Evolutionary conservation across 2,888 invertebrate genomes (phyloP), one percentile per base, ranked within the genome.

Genomic region (Taphrorychus bicolor): DNA sequence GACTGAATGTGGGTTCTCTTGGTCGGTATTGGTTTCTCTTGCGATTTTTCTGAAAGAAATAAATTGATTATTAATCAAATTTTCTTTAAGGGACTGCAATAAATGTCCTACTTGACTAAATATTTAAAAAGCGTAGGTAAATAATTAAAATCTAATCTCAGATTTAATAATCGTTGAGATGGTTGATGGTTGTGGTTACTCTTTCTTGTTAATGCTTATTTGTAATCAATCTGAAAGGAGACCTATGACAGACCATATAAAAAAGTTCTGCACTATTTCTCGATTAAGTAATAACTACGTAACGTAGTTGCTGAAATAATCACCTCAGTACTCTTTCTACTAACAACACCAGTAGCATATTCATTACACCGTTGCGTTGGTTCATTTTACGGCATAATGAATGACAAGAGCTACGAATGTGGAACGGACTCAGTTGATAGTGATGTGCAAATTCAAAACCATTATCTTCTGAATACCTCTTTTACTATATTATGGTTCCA

Each of bases 191-290:
- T 45, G 45, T 17, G 45, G 45, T 45, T 45, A 17, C 16, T 45
- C 17, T 45, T 45, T 45, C 45, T 16, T 45, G 14, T 45, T 45
- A 45, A 45, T 45, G 14, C 14, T 45, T 5, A 45, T 11, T 45
- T 45, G 45, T 16, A 17, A 45, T 45, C 45, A 14, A 45, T 45
- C 17, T 45, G 14, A 32, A 32, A 32, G 32, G 32, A 32, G 32
- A 32, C 32, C 32, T 52, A 21, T 57, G 16, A 57, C 19, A 17
- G 41, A 19, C 21, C 18, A 45, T 41, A 59, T 17, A 45, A 59
- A 48, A 59, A 64, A 63, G 59, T 51, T 64, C 57, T 59, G 64
- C 64, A 64, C 64, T 64, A 58, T 42, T 64, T 64, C 64, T 52
- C 49, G 19, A 59, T 64, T 64, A 58, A 58, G 64, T 64, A 64